Evolutionary conservation across 92 coral and sea anemone species (phyloP).

Genomic region (Phenganax subtilis): DNA sequence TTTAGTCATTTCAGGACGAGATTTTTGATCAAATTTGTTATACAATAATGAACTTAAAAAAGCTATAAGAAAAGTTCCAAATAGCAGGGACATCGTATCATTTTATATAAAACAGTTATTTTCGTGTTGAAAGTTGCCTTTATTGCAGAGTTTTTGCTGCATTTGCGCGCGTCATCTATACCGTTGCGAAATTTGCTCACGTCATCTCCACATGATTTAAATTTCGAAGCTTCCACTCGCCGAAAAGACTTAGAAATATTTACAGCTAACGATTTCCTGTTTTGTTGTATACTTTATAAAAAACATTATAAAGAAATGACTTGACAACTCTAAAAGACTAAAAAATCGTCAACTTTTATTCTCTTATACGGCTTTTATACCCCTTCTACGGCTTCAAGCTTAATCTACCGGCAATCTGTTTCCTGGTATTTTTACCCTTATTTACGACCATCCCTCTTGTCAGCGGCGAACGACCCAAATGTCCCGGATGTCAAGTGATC

Average conservation of each 20-base stretch:
- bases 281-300: neutral
- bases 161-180: neutral
- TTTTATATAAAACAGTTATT: neutral
- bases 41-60: conserved; percentile 19
- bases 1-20: neutral
- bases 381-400: no score
- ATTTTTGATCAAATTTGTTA: conserved; percentile 15
- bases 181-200: neutral
- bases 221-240: no score
- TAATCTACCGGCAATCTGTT: no score
- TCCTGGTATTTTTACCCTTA: no score
- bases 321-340: no score
- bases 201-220: neutral
- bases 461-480: no score
- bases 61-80: conserved; percentile 19
- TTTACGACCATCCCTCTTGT: no score
- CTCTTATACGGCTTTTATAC: no score
- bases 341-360: no score
- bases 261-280: neutral
- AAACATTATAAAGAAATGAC: no score
- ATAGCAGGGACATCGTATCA: conserved; percentile 19
- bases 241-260: neutral
- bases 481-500: conserved; percentile 1
- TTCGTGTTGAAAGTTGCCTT: neutral
- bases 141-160: neutral